These are phyloP conservation scores for Coreoperca whiteheadi DNA, from an alignment of 2,113 vertebrate species.

Conservation along the genomic window DNA sequence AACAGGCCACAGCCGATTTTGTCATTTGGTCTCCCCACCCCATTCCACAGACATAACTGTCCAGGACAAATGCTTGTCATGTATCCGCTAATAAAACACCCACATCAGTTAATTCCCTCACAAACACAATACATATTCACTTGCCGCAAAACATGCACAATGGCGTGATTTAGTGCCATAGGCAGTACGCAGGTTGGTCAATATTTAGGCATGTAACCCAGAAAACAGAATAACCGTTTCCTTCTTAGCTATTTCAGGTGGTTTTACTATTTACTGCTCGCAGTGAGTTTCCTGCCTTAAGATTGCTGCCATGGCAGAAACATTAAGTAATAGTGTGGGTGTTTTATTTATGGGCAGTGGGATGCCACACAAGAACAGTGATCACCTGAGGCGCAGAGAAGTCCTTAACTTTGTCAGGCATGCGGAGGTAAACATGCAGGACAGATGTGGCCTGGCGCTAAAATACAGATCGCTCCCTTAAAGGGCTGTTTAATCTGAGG, in stretches of 20 bases:
- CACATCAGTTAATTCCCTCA: slow-evolving; percentile 45
- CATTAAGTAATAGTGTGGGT: slow-evolving; percentile 75
- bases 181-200: slow-evolving; percentile 19
- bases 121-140: slow-evolving; percentile 47
- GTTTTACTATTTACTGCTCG: slow-evolving; percentile 73
- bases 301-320: slow-evolving; percentile 54
- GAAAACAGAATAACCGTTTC: slow-evolving; percentile 46
- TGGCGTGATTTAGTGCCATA: slow-evolving; percentile 36
- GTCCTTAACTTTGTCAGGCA: slow-evolving; percentile 80
- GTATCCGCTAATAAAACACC: slow-evolving; percentile 58
- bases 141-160: slow-evolving; percentile 35
- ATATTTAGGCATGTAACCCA: slow-evolving; percentile 37
- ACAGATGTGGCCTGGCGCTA: slow-evolving; percentile 83
- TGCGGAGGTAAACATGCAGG: slow-evolving; percentile 79
- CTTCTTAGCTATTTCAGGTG: slow-evolving; percentile 48
- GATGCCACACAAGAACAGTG: slow-evolving; percentile 85
- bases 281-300: slow-evolving; percentile 51
- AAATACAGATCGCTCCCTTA: slow-evolving; percentile 81
- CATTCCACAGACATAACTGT: slow-evolving; percentile 67
- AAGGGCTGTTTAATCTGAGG: slow-evolving; percentile 75
- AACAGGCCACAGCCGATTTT: slow-evolving; percentile 53
- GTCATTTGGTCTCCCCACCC: slow-evolving; percentile 61
- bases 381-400: slow-evolving; percentile 83
- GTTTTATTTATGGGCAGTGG: slow-evolving; percentile 83
- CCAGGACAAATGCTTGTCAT: slow-evolving; percentile 71